These are phyloP conservation scores for Mantis religiosa DNA, from an alignment of 2,888 invertebrate genomes.

Conservation along the genomic window DNA sequence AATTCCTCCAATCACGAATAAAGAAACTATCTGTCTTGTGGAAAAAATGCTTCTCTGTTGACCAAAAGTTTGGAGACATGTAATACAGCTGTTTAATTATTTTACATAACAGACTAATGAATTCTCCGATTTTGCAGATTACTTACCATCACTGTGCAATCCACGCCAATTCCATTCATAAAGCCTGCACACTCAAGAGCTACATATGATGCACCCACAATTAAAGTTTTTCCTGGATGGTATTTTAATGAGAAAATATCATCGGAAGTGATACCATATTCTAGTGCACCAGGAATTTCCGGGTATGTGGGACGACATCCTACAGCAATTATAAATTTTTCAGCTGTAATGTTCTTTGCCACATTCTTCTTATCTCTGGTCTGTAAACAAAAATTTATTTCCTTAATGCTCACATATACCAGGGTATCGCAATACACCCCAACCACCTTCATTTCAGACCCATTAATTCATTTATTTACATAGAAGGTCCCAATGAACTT, in stretches of 20 bases:
- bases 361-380: constrained; percentile 41
- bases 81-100: neutral
- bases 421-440: too few species aligned
- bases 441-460: too few species aligned
- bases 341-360: constrained; percentile 42
- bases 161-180: constrained; percentile 47
- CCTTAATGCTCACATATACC: neutral
- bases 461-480: too few species aligned
- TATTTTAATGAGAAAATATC: constrained; percentile 52
- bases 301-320: constrained; percentile 52
- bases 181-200: constrained; percentile 57
- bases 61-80: neutral
- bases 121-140: neutral
- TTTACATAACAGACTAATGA: neutral
- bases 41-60: neutral
- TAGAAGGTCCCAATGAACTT: too few species aligned
- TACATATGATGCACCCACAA: constrained; percentile 57
- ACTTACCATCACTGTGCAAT: constrained; percentile 48
- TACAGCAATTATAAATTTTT: constrained; percentile 48
- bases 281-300: constrained; percentile 46
- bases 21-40: neutral
- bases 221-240: constrained; percentile 51
- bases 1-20: too few species aligned
- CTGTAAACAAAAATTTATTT: constrained; percentile 23
- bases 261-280: constrained; percentile 53